These are phyloP conservation scores for Agrilus biguttatus DNA, from an alignment of 2,888 invertebrate species.

Conservation along the genomic window DNA sequence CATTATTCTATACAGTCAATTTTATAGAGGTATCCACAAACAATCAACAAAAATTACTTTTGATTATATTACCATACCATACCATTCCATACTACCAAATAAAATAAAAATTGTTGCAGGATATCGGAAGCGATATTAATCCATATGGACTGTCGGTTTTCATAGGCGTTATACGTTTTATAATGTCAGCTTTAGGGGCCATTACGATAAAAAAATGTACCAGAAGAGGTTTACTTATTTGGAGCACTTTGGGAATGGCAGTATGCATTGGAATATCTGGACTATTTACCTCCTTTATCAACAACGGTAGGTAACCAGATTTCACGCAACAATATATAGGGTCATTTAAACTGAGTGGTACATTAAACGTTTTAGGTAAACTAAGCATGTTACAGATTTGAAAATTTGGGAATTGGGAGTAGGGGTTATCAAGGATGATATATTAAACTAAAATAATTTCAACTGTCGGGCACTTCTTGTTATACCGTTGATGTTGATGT, in stretches of 20 bases:
- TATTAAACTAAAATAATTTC: too few relatives aligned
- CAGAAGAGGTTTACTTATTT: conserved; percentile 36
- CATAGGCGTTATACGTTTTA: conserved; percentile 39
- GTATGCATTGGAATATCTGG: conserved; percentile 42
- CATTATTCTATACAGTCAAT: conserved; percentile 43
- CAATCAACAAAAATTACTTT: background rate
- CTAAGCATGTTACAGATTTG: too few relatives aligned
- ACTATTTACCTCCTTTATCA: conserved; percentile 36
- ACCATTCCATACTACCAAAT: too few relatives aligned
- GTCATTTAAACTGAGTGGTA: too few relatives aligned
- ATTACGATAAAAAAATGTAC: conserved; percentile 37
- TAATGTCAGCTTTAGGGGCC: conserved; percentile 43
- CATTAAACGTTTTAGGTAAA: too few relatives aligned
- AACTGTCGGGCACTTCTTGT: too few relatives aligned
- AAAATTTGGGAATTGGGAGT: too few relatives aligned
- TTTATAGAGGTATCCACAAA: conserved; percentile 34
- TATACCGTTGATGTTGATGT: too few relatives aligned
- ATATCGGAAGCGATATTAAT: conserved; percentile 36
- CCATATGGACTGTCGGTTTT: conserved; percentile 40
- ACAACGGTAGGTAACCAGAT: conserved; percentile 22
- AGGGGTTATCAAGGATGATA: too few relatives aligned
- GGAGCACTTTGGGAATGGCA: conserved; percentile 40
- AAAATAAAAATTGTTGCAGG: conserved; percentile 21
- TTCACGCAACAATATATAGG: too few relatives aligned
- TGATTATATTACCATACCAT: too few relatives aligned